phyloP scores from a whole-genome alignment of 2,113 vertebrate genomes.

The Himantopus leucocephalus region DNA sequence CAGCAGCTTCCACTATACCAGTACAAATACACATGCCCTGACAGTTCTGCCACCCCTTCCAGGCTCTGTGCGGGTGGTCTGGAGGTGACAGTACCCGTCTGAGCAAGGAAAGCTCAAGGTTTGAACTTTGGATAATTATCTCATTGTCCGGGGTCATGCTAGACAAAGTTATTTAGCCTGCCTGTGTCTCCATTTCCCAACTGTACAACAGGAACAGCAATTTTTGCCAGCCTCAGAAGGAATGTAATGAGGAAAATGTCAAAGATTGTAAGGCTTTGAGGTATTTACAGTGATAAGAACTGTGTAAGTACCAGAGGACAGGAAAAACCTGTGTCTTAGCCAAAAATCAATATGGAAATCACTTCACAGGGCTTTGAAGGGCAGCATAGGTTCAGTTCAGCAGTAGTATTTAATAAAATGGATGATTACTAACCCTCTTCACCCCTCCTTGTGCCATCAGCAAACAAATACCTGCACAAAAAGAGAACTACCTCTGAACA shows the following conservation, averaged over 20 bases:
- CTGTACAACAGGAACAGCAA: neutral
- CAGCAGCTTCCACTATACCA: neutral
- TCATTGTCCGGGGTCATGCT: neutral
- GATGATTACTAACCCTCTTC: neutral
- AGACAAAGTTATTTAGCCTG: neutral
- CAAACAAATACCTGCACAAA: neutral
- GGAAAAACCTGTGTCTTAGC: neutral
- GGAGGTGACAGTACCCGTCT: neutral
- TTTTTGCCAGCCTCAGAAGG: neutral
- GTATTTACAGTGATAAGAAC: neutral
- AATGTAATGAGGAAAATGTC: neutral
- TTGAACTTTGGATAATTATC: neutral
- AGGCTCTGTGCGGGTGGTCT: rapidly evolving
- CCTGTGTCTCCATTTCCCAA: neutral
- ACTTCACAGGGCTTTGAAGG: neutral
- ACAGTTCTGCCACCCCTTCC: neutral
- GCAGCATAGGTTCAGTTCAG: neutral
- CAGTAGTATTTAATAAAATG: neutral
- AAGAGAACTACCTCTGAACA: neutral
- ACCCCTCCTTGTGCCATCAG: neutral
- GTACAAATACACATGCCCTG: rapidly evolving
- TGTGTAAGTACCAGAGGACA: neutral
- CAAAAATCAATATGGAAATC: neutral
- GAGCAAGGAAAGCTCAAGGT: neutral
- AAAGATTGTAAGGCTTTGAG: neutral